Evolutionary conservation across 2,888 invertebrate species (phyloP), one percentile per base, ranked within the genome.

Genomic region (Margaritifera margaritifera): DNA sequence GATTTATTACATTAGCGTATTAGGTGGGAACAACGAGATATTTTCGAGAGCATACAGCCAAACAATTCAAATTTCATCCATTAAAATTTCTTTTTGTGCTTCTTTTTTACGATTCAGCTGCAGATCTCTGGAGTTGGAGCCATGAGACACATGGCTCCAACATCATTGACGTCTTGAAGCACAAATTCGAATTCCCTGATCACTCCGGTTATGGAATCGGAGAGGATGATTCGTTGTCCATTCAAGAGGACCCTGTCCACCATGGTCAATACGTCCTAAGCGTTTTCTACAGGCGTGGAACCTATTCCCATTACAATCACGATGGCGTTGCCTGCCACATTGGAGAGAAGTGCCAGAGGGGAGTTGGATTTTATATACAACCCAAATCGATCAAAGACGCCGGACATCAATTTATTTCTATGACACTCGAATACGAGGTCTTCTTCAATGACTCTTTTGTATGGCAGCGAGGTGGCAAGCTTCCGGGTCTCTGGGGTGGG

Each of bases 401-500:
- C 11, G 42, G 42, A 15, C 42, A 42, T 42, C 42, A 42, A 15
- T 42, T 42, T 42, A 11, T 42, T 42, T 42, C 42, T 15, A 15
- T 42, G 42, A 42, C 42, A 42, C 42, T 42, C 42, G 42, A 42
- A 42, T 42, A 42, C 42, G 42, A 42, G 42, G 15, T 42, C 15
- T 42, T 42, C 25, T 79, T 79, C 56, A 66, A 64, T 24, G 22
- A 51, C 20, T 56, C 66, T 22, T 77, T 77, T 53, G 54, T 58
- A 3, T 79, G 75, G 69, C 58, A 62, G 0, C 64, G 63, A 52
- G 80, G 84, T 2, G 83, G 84, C 4, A 84, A 84, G 58, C 69
- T 84, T 19, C 82, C 84, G 0, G 84, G 84, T 24, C 62, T 83
- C n/a, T 81, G 70, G 54, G 81, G 80, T 6, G 81, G 78, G n/a